These are phyloP conservation scores for Sminthurinus aureus DNA, from an alignment of 2,888 invertebrate genomes.

Conservation along the genomic window DNA sequence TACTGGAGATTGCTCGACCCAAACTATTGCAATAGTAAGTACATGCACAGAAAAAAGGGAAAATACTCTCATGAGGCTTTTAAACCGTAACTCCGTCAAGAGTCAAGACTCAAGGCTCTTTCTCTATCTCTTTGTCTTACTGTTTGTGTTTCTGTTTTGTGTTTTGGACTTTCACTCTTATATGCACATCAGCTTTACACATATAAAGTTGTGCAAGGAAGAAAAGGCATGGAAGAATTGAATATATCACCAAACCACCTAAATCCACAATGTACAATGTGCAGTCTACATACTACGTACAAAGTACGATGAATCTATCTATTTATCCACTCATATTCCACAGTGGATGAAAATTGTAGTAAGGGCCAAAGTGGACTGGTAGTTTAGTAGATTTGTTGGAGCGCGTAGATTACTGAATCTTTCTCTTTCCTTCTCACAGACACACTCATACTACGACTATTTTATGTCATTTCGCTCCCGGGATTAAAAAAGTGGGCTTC, in stretches of 20 bases:
- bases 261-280: no score
- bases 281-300: no score
- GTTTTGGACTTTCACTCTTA: background rate
- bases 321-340: background rate
- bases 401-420: conserved; percentile 33
- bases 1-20: background rate
- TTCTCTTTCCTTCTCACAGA: background rate
- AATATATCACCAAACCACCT: no score
- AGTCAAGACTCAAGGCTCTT: background rate
- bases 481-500: conserved; percentile 40
- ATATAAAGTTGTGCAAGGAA: background rate
- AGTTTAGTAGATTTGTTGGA: conserved; percentile 17
- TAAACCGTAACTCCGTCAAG: no score
- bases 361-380: background rate
- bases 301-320: background rate
- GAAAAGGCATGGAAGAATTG: no score
- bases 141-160: background rate
- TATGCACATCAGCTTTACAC: background rate
- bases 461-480: conserved; percentile 44
- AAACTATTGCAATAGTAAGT: background rate
- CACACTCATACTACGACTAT: conserved; percentile 19
- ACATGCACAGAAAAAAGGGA: no score
- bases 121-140: background rate
- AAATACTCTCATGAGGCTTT: conserved; percentile 4
- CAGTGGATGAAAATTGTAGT: no score